Evolutionary conservation across 1,140 invertebrate genomes (phyloP).

Genomic region (Lepidotrigona ventralis): DNA sequence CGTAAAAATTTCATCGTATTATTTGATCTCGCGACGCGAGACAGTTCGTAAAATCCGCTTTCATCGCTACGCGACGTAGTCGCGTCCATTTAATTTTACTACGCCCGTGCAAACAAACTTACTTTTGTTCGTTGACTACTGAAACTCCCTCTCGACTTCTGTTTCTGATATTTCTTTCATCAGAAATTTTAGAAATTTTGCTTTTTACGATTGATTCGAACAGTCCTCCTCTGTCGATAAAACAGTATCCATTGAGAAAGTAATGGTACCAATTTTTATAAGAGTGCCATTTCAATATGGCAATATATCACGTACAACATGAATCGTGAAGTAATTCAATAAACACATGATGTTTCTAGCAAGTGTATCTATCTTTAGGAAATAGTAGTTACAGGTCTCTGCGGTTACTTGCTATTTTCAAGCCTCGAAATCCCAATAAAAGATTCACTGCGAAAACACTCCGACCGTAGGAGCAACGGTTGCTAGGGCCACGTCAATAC

Average conservation of each 20-base stretch:
- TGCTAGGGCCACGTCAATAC: not conserved
- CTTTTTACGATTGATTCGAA: too few species aligned
- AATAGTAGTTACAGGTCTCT: too few species aligned
- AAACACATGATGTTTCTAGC: not conserved
- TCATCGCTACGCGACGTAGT: not conserved
- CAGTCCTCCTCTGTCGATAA: too few species aligned
- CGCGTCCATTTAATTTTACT: not conserved
- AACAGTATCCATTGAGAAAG: not conserved
- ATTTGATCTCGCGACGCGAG: not conserved
- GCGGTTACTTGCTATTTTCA: not conserved
- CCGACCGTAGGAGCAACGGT: not conserved
- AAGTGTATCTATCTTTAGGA: not conserved
- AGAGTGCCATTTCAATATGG: not conserved
- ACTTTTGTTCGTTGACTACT: not conserved
- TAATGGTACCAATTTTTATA: not conserved
- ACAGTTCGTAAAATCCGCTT: not conserved
- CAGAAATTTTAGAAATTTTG: too few species aligned
- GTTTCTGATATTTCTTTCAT: too few species aligned
- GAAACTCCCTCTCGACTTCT: too few species aligned
- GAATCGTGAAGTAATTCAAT: not conserved
- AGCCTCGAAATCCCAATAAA: not conserved
- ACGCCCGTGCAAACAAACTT: not conserved
- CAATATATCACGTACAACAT: not conserved
- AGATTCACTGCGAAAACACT: not conserved
- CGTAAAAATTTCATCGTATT: constrained; percentile 16